A percentile compares a stretch with the other conserved stretches of the same genome.
These are phyloP conservation scores for Nautilus pompilius DNA, from an alignment of 1,140 invertebrate species.

Conservation along the genomic window DNA sequence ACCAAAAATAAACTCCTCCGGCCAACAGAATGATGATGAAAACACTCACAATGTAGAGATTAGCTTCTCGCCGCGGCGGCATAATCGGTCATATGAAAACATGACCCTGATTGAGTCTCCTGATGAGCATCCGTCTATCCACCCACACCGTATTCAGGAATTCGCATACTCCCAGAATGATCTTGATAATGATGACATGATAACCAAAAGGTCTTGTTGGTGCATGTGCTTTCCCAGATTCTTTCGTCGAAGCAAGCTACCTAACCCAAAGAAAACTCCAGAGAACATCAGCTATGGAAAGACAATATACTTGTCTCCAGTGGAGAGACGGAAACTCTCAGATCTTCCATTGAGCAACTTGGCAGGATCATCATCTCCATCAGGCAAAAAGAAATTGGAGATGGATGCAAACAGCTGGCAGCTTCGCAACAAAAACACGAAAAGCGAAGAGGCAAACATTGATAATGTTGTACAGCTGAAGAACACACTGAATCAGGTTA, in stretches of 20 bases:
- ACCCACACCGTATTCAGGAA: constrained; percentile 16
- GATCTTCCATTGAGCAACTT: no score
- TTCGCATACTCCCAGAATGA: constrained; percentile 21
- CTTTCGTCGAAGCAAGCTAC: constrained; percentile 2
- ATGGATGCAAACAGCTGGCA: no score
- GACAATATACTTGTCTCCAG: no score
- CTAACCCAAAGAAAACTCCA: constrained; percentile 11
- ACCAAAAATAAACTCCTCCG: constrained; percentile 21
- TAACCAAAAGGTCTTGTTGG: constrained; percentile 23
- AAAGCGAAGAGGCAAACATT: neutral
- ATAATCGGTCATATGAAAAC: constrained; percentile 32
- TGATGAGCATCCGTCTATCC: constrained; percentile 8
- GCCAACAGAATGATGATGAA: constrained; percentile 6
- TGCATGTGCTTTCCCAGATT: constrained; percentile 28
- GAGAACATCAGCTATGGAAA: no score
- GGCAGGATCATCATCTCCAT: no score
- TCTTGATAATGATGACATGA: constrained; percentile 20
- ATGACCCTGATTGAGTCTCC: constrained; percentile 25
- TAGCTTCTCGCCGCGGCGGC: constrained; percentile 11
- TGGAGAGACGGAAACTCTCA: no score
- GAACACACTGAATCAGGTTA: neutral
- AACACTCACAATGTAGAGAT: constrained; percentile 3
- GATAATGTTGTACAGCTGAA: neutral
- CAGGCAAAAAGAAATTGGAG: no score
- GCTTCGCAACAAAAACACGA: neutral